Conservation (phyloP, 2,888 invertebrate genomes). For the Athetis lepigone region DNA sequence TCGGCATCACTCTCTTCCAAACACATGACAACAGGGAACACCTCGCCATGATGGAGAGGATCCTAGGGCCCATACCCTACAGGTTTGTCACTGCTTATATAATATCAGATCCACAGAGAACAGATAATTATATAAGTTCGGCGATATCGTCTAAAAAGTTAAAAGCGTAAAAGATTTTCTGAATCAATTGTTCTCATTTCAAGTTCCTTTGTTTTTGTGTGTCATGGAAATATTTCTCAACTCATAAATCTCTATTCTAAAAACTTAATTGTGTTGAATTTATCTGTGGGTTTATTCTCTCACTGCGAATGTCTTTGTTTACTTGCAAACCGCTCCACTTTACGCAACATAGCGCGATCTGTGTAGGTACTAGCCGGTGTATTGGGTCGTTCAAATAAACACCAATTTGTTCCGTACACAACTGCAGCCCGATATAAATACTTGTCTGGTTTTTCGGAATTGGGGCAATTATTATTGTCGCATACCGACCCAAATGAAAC, state of each 20-base stretch:
- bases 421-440: conserved; percentile 45
- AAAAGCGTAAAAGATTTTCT: background rate
- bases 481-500: conserved; percentile 14
- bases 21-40: conserved; percentile 99
- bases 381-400: conserved; percentile 46
- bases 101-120: background rate
- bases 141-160: background rate
- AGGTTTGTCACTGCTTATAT: conserved; percentile 86
- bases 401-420: conserved; percentile 35
- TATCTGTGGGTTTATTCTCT: conserved; percentile 13
- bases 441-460: conserved; percentile 37
- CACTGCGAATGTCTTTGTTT: conserved; percentile 34
- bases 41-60: conserved; percentile 99
- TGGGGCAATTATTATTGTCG: conserved; percentile 38
- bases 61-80: conserved; percentile 98
- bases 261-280: conserved; percentile 14
- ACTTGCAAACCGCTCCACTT: conserved; percentile 33
- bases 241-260: background rate
- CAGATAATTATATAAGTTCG: background rate
- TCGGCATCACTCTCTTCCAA: conserved; percentile 99
- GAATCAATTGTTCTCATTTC: background rate
- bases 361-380: conserved; percentile 15
- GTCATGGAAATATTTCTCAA: background rate
- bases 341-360: conserved; percentile 11
- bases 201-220: background rate